phyloP scores from a whole-genome alignment of 1,140 invertebrate species.

The Drosophila hydei region DNA sequence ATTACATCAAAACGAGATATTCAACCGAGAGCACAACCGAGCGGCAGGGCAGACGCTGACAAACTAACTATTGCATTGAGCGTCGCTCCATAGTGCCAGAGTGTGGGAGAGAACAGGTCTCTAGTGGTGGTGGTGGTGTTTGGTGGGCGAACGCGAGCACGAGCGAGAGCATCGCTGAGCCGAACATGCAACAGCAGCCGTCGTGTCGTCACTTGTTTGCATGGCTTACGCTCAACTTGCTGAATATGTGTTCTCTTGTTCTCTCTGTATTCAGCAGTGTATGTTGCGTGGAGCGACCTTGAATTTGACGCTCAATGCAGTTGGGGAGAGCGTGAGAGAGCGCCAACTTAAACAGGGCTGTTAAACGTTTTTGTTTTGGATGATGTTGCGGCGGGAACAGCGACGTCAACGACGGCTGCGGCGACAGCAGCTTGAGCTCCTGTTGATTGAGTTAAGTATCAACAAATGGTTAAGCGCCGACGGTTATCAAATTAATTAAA shows the following conservation, averaged over 20 bases:
- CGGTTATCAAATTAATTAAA: conserved; percentile 46
- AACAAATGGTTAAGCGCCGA: conserved; percentile 52
- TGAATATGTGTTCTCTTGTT: conserved; percentile 52
- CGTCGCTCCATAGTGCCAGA: conserved; percentile 1
- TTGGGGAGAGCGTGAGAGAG: conserved; percentile 15
- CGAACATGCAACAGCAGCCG: conserved; percentile 30
- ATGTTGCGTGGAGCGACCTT: conserved; percentile 55
- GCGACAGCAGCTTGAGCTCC: conserved; percentile 42
- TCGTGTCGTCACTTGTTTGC: conserved; percentile 49
- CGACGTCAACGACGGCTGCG: conserved; percentile 7
- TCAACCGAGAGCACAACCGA: conserved; percentile 66
- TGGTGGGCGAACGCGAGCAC: conserved; percentile 16
- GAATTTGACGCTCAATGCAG: conserved; percentile 50
- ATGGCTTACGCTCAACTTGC: conserved; percentile 36
- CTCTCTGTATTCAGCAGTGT: conserved; percentile 48
- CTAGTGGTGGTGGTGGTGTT: conserved; percentile 2
- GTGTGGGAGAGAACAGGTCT: conserved; percentile 23
- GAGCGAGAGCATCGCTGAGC: conserved; percentile 2
- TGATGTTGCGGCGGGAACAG: conserved; percentile 7
- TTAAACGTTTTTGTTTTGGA: conserved; percentile 47
- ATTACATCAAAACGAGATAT: conserved; percentile 11
- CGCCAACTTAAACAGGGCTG: conserved; percentile 30
- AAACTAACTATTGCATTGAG: conserved; percentile 48
- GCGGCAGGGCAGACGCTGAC: conserved; percentile 68
- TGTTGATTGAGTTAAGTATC: conserved; percentile 69